Conservation (phyloP, 2,113 vertebrate species). For the Isurus oxyrinchus region DNA sequence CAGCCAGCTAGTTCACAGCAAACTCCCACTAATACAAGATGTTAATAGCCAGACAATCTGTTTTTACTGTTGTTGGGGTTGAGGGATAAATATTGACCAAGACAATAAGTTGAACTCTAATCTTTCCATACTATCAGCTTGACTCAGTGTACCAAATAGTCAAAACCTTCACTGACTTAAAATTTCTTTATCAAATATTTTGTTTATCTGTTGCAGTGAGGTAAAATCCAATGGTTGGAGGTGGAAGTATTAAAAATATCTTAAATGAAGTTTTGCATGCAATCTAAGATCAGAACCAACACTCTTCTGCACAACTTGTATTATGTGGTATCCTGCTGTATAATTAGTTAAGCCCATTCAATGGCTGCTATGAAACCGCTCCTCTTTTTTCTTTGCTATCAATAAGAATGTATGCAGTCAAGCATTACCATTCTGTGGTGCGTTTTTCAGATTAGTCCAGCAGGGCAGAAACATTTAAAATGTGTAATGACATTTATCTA, state of each 20-base stretch:
- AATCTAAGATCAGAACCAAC: not conserved
- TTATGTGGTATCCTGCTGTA: not conserved
- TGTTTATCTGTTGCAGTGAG: not conserved
- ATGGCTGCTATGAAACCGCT: not conserved
- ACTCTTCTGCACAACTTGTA: too few relatives aligned
- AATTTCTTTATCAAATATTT: not conserved
- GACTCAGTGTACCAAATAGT: not conserved
- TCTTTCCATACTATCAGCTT: not conserved
- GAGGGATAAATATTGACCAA: not conserved
- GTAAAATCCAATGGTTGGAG: not conserved
- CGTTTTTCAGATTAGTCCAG: constrained; percentile 4
- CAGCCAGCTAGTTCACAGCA: not conserved
- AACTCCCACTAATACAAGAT: not conserved
- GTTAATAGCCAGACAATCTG: not conserved
- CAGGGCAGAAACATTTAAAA: constrained; percentile 7
- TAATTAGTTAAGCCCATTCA: constrained; percentile 4
- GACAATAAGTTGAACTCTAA: not conserved
- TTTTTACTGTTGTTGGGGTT: not conserved
- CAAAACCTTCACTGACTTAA: not conserved
- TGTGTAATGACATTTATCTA: constrained; percentile 26
- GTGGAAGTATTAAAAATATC: not conserved
- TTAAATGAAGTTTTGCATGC: not conserved
- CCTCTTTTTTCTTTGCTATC: not conserved
- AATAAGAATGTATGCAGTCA: not conserved
- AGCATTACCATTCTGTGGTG: not conserved